A percentile compares a stretch with the other conserved stretches of the same genome.
Evolutionary conservation across 64 coral and sea anemone genomes (phyloP).

Genomic region (Trachythela sp.): DNA sequence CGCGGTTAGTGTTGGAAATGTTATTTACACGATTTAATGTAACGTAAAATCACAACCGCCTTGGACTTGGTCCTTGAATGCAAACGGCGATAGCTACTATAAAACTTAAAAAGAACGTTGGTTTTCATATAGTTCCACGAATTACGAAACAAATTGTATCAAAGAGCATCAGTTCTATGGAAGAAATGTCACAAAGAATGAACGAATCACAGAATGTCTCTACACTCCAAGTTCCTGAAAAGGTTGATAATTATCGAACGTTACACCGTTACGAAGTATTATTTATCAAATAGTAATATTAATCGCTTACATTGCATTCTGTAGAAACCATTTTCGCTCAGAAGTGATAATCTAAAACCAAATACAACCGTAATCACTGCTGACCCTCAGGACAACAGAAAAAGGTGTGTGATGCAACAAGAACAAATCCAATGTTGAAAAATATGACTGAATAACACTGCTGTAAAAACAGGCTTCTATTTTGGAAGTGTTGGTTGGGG

Average conservation of each 20-base stretch:
- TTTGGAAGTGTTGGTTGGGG: too few species aligned
- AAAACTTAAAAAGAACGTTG: neutral
- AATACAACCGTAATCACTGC: neutral
- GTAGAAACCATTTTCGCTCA: neutral
- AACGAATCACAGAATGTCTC: conserved; percentile 9
- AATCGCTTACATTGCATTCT: too few species aligned
- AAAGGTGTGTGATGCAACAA: neutral
- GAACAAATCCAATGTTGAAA: neutral
- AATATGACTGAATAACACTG: too few species aligned
- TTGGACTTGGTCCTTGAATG: too few species aligned
- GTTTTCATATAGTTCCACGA: neutral
- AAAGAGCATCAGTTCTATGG: neutral
- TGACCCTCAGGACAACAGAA: neutral
- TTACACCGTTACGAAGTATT: too few species aligned
- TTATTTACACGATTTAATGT: too few species aligned
- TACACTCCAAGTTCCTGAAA: neutral
- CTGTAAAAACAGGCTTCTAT: too few species aligned
- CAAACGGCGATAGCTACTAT: neutral
- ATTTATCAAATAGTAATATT: too few species aligned
- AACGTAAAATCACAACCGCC: too few species aligned
- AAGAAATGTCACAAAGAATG: neutral
- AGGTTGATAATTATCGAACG: neutral
- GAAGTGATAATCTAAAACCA: neutral
- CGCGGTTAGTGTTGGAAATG: conserved; percentile 42
- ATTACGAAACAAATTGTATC: conserved; percentile 15